A percentile compares a stretch with the other conserved stretches of the same genome.
Conservation (phyloP, 2,888 invertebrate genomes). For the Meghimatium bilineatum region DNA sequence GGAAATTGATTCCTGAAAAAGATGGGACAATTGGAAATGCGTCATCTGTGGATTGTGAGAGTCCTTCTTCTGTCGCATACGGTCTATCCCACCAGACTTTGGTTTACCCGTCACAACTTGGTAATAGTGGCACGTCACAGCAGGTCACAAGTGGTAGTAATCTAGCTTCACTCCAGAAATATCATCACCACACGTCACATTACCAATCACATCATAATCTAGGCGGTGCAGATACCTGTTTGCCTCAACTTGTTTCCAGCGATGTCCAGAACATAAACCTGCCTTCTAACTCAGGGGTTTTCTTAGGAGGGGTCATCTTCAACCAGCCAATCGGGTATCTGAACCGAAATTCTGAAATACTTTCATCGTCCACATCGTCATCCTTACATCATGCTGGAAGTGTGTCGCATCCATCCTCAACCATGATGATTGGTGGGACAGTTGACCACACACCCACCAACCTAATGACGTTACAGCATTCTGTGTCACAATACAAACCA, state of each 20-base stretch:
- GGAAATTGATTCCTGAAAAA: constrained; percentile 16
- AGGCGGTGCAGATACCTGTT: neutral
- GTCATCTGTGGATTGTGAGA: constrained; percentile 67
- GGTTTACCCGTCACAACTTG: constrained; percentile 20
- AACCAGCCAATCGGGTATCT: constrained; percentile 42
- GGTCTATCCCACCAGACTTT: constrained; percentile 45
- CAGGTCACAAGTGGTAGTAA: neutral
- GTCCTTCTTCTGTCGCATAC: constrained; percentile 56
- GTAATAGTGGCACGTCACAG: constrained; percentile 17
- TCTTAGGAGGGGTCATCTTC: constrained; percentile 35
- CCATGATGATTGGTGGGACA: constrained; percentile 42
- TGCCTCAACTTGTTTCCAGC: constrained; percentile 25
- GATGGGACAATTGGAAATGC: neutral
- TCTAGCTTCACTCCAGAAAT: constrained; percentile 31
- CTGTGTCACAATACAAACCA: constrained; percentile 28
- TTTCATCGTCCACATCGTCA: constrained; percentile 49
- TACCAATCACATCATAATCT: constrained; percentile 55
- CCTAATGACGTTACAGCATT: neutral
- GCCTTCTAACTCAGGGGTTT: constrained; percentile 30
- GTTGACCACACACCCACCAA: constrained; percentile 29
- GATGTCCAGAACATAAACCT: constrained; percentile 3
- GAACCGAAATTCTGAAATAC: constrained; percentile 16
- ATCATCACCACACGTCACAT: constrained; percentile 58
- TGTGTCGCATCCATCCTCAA: constrained; percentile 3
- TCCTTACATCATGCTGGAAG: constrained; percentile 47